Conservation (phyloP, 2,113 vertebrate species). For the Gambusia holbrooki region DNA sequence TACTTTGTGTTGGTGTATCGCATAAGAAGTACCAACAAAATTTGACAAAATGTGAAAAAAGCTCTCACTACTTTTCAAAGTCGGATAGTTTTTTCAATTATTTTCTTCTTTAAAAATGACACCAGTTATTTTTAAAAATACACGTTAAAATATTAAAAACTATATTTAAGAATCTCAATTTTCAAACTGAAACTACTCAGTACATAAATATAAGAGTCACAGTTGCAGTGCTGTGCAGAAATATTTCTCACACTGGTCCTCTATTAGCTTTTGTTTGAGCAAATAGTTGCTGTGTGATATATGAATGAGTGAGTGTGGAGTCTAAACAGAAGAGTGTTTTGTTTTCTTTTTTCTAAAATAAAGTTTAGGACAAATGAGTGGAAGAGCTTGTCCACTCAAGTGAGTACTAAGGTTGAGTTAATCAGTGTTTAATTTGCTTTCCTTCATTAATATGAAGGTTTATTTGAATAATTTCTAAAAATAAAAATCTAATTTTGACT, state of each 20-base stretch:
- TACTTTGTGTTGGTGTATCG: too few species aligned
- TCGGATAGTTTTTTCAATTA: constrained; percentile 11
- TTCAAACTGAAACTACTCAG: constrained; percentile 61
- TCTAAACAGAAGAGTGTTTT: constrained; percentile 46
- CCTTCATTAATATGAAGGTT: neutral
- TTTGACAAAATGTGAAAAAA: too few species aligned
- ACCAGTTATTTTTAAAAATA: constrained; percentile 69
- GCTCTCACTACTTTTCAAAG: neutral
- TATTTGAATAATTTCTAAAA: neutral
- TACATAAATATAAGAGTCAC: constrained; percentile 58
- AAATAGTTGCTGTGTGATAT: constrained; percentile 47
- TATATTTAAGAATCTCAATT: constrained; percentile 60
- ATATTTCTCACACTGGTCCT: constrained; percentile 51
- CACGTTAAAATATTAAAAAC: constrained; percentile 66
- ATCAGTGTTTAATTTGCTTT: constrained; percentile 36
- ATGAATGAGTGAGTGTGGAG: constrained; percentile 27
- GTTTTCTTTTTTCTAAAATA: constrained; percentile 26
- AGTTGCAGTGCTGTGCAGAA: constrained; percentile 40
- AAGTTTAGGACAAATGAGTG: constrained; percentile 42
- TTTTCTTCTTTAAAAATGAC: constrained; percentile 36
- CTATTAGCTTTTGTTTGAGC: constrained; percentile 64
- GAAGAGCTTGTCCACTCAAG: too few species aligned
- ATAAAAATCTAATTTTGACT: neutral
- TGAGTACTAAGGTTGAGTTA: neutral
- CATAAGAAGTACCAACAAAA: neutral